These are phyloP conservation scores for Calliopsis andreniformis DNA, from an alignment of 1,140 invertebrate species.

Conservation along the genomic window DNA sequence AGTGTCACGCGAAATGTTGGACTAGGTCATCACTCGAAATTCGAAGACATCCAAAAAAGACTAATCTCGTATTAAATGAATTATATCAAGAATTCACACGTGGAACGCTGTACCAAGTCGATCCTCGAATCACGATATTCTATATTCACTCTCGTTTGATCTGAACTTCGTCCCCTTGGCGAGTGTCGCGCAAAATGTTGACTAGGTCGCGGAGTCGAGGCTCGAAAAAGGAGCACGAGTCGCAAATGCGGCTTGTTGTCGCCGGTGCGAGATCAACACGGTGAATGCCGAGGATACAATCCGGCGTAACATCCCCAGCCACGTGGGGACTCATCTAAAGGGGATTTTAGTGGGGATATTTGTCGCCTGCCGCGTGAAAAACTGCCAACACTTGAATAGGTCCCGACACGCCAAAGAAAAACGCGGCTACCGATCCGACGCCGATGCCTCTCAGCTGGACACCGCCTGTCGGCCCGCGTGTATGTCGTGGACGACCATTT, in stretches of 20 bases:
- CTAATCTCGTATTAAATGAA: too few species aligned
- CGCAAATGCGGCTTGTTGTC: constrained; percentile 44
- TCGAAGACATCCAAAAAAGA: too few species aligned
- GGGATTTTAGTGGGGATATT: constrained; percentile 74
- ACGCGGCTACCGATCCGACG: constrained; percentile 68
- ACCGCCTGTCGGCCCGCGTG: constrained; percentile 54
- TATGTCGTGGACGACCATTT: constrained; percentile 30
- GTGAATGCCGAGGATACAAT: constrained; percentile 65
- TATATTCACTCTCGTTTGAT: background rate
- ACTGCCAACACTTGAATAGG: constrained; percentile 75
- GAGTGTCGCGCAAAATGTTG: background rate
- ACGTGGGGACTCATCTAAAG: constrained; percentile 74
- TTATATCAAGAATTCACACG: too few species aligned
- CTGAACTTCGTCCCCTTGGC: background rate
- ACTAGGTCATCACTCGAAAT: too few species aligned
- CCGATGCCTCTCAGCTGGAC: constrained; percentile 68
- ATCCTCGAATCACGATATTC: too few species aligned
- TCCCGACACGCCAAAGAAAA: constrained; percentile 69
- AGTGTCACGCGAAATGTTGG: too few species aligned
- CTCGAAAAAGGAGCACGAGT: constrained; percentile 6
- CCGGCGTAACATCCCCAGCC: constrained; percentile 70
- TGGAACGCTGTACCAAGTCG: too few species aligned
- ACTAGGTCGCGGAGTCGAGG: background rate
- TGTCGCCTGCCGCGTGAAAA: constrained; percentile 73
- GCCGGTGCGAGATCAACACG: constrained; percentile 68